Evolutionary conservation across 2,113 vertebrate species (phyloP), one percentile per base, ranked within the genome.

Genomic region (Scatophagus argus): DNA sequence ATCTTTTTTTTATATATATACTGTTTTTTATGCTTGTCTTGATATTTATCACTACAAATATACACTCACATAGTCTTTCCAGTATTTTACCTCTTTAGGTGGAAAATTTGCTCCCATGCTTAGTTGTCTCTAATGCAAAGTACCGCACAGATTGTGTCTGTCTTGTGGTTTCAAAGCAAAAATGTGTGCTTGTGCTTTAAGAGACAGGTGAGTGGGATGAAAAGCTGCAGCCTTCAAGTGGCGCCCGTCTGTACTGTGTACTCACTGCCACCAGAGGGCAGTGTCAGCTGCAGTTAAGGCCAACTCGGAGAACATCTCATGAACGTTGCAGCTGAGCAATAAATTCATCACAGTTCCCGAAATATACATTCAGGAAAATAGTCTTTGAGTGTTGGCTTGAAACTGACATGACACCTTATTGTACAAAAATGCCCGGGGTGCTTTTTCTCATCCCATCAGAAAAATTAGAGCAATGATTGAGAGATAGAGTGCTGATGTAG

Each of bases 241-340:
- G 2, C 23, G 9, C 2, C 1, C 13, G 44, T 21, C 2, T 62
- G 31, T 61, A 14, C 29, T 32, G 47, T 36, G 21, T n/a, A 16
- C 25, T 66, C 27, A 4, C 5, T 17, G 32, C 76, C 83, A 77
- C 59, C 39, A 77, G 86, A 62, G 63, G 68, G 36, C 73, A 83
- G 72, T 69, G 52, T 62, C 23, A 17, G 23, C 29, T 29, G 8
- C 10, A 38, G 11, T 36, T 77, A 41, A 31, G 13, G 2, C 32
- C n/a, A 19, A 66, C 1, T 3, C 34, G 16, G 4, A 6, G 38
- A 55, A 12, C 0, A 0, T n/a, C 27, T 56, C 0, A 3, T 4
- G 41, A 14, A 12, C n/a, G 0, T 63, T 21, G 46, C 6, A 36
- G 25, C 3, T 55, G 38, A 56, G 5, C 44, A 43, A 14, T 34